Evolutionary conservation across 1,140 invertebrate genomes (phyloP).

Genomic region (Aphidius gifuensis): DNA sequence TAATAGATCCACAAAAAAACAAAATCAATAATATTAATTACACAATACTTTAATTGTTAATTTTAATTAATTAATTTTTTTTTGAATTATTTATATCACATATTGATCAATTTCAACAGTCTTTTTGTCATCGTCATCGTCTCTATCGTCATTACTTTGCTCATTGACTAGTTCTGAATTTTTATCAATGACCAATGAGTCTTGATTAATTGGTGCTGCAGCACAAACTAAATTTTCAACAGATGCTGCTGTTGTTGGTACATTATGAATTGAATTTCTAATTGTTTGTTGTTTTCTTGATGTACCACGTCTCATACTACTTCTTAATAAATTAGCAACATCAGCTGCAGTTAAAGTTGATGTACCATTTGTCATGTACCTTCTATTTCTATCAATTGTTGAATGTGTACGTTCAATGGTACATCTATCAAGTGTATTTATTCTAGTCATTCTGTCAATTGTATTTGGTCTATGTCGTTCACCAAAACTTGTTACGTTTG

Average conservation of each 20-base stretch:
- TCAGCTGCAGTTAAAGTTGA: constrained; percentile 58
- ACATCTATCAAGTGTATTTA: constrained; percentile 26
- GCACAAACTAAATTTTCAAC: constrained; percentile 60
- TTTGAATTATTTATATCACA: constrained; percentile 46
- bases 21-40: too few relatives aligned
- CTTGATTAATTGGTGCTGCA: constrained; percentile 59
- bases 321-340: constrained; percentile 60
- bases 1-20: too few relatives aligned
- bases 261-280: constrained; percentile 18
- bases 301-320: constrained; percentile 58
- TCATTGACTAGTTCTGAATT: constrained; percentile 43
- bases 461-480: constrained; percentile 37
- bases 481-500: neutral
- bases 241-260: constrained; percentile 42
- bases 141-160: constrained; percentile 27
- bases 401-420: constrained; percentile 25
- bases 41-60: too few relatives aligned
- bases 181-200: constrained; percentile 51
- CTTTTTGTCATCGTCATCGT: constrained; percentile 44
- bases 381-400: constrained; percentile 28
- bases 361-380: constrained; percentile 26
- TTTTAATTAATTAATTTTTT: too few relatives aligned
- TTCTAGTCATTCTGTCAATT: constrained; percentile 37
- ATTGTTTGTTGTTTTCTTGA: constrained; percentile 38
- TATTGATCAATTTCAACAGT: constrained; percentile 49